Evolutionary conservation across 2,113 vertebrate species (phyloP).

Genomic region (Brienomyrus brachyistius): DNA sequence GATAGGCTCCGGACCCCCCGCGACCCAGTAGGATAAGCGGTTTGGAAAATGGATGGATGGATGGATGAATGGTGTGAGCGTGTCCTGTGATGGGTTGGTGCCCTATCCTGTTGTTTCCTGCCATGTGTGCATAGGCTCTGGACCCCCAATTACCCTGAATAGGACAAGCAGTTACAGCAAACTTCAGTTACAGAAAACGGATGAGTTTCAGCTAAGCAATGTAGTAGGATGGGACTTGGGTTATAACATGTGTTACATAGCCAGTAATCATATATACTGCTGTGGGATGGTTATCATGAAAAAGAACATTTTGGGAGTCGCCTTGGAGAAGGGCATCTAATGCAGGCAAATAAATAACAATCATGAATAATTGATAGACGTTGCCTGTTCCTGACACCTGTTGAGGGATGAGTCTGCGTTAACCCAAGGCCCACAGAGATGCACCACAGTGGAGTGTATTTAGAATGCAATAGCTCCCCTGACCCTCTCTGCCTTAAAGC

Average conservation of each 20-base stretch:
- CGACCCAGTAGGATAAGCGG: too few species aligned
- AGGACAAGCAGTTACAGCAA: background rate
- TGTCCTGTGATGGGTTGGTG: background rate
- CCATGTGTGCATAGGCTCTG: background rate
- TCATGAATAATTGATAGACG: conserved; percentile 11
- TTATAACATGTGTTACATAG: background rate
- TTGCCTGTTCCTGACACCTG: background rate
- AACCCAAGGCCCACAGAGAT: background rate
- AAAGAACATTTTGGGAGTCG: background rate
- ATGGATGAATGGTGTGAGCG: background rate
- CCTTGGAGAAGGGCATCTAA: background rate
- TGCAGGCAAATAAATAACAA: conserved; percentile 2
- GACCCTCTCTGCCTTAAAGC: background rate
- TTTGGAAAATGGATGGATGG: too few species aligned
- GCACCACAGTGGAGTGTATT: background rate
- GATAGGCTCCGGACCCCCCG: background rate
- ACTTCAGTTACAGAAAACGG: background rate
- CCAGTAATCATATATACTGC: background rate
- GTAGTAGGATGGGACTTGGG: background rate
- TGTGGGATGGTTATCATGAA: background rate
- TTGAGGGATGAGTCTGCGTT: background rate
- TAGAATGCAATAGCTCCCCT: background rate
- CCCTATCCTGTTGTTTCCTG: background rate
- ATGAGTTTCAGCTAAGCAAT: background rate
- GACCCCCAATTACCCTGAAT: background rate